Percentiles rank a stretch among this genome's conserved stretches.
These are phyloP conservation scores for Epinotia ramella DNA, from an alignment of 2,888 invertebrate genomes.

Conservation along the genomic window DNA sequence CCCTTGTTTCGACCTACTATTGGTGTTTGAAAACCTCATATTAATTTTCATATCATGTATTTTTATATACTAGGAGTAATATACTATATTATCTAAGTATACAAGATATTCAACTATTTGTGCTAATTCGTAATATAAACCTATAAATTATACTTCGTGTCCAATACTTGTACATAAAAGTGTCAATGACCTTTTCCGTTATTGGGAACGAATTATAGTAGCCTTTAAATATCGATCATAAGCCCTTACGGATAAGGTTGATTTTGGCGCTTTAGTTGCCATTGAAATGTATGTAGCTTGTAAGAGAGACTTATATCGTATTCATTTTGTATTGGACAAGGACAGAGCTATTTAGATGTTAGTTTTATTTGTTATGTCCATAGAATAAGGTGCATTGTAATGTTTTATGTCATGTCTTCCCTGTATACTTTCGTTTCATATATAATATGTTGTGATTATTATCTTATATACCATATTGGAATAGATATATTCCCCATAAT, in stretches of 20 bases:
- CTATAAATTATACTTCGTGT: background rate
- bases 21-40: constrained; percentile 29
- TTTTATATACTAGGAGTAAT: constrained; percentile 32
- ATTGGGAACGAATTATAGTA: background rate
- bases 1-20: constrained; percentile 1
- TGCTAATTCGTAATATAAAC: constrained; percentile 1
- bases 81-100: constrained; percentile 5
- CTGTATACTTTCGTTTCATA: background rate
- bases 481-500: background rate
- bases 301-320: background rate
- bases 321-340: constrained; percentile 40
- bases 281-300: constrained; percentile 15
- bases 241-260: constrained; percentile 9
- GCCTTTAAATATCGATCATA: constrained; percentile 5
- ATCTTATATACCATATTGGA: background rate
- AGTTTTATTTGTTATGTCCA: constrained; percentile 2
- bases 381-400: background rate
- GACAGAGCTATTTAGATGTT: background rate
- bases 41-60: constrained; percentile 30
- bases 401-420: constrained; percentile 18
- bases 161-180: background rate
- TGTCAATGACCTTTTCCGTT: constrained; percentile 1
- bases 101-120: constrained; percentile 12
- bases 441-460: background rate
- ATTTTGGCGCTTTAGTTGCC: constrained; percentile 25